Percentiles rank a stretch among this genome's conserved stretches.
Conservation (phyloP, 2,113 vertebrate genomes). For the Geococcyx californianus region DNA sequence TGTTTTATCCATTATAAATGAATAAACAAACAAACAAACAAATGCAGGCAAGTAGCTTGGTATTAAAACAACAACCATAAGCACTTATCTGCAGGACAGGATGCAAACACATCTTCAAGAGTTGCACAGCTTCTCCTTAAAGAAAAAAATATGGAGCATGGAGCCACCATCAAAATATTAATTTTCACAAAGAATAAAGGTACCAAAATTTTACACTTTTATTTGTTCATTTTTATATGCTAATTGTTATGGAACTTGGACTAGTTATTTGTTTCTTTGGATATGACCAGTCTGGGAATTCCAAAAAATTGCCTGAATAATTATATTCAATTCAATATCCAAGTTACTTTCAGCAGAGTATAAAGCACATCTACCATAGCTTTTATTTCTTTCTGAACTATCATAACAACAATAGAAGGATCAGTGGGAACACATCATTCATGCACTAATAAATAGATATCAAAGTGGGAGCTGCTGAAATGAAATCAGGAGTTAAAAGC, state of each 20-base stretch:
- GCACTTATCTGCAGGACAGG: neutral
- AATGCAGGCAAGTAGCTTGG: neutral
- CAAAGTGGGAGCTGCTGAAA: neutral
- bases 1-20: neutral
- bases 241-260: neutral
- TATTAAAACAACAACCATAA: neutral
- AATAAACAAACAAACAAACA: neutral
- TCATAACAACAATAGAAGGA: neutral
- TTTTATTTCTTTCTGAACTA: neutral
- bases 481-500: neutral
- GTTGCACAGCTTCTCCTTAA: neutral
- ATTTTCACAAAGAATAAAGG: neutral
- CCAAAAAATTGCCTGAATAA: neutral
- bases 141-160: neutral
- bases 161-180: neutral
- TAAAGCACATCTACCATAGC: neutral
- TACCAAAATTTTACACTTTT: neutral
- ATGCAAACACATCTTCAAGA: neutral
- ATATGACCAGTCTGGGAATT: neutral
- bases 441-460: neutral
- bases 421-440: neutral
- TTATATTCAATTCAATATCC: neutral
- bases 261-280: neutral
- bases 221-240: neutral
- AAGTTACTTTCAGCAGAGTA: neutral